A percentile compares a stretch with the other conserved stretches of the same genome.
Evolutionary conservation across 2,113 vertebrate genomes (phyloP).

Genomic region (Pica pica): DNA sequence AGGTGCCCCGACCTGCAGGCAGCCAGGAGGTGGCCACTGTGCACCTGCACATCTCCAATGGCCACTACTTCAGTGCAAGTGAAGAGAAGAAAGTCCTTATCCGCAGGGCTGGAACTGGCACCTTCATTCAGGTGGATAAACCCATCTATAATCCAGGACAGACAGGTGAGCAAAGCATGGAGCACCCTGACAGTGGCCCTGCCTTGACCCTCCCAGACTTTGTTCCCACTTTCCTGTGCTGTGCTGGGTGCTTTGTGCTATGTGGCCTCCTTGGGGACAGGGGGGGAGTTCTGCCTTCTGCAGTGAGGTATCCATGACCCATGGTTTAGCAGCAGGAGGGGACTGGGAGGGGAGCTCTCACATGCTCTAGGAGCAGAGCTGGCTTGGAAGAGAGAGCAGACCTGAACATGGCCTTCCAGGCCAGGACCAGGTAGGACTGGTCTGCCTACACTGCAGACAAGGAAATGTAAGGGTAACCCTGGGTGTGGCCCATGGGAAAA

Average conservation of each 20-base stretch:
- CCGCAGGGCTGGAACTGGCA: slow-evolving; percentile 19
- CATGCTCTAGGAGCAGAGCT: not conserved
- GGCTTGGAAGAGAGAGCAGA: not conserved
- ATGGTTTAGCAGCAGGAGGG: not conserved
- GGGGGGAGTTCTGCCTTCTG: not conserved
- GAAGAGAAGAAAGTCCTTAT: slow-evolving; percentile 62
- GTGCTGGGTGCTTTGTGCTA: rapidly evolving
- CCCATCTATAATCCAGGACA: slow-evolving; percentile 29
- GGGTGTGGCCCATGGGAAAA: not conserved
- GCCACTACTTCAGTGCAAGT: slow-evolving; percentile 11
- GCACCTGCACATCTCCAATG: not conserved
- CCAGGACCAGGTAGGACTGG: not conserved
- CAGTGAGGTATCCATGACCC: no score
- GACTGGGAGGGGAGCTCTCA: not conserved
- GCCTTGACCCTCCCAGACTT: not conserved
- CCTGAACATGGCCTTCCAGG: not conserved
- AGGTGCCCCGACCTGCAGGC: slow-evolving; percentile 29
- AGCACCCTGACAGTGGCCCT: not conserved
- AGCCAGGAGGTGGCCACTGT: slow-evolving; percentile 18
- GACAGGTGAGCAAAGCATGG: not conserved
- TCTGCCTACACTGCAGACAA: not conserved
- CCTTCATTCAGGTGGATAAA: slow-evolving; percentile 66
- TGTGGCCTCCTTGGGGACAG: rapidly evolving
- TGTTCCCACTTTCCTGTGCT: rapidly evolving
- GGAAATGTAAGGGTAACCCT: not conserved